Base-by-base conservation (phyloP, 2,797 vertebrate genomes). In the Selene dorsalis region DNA sequence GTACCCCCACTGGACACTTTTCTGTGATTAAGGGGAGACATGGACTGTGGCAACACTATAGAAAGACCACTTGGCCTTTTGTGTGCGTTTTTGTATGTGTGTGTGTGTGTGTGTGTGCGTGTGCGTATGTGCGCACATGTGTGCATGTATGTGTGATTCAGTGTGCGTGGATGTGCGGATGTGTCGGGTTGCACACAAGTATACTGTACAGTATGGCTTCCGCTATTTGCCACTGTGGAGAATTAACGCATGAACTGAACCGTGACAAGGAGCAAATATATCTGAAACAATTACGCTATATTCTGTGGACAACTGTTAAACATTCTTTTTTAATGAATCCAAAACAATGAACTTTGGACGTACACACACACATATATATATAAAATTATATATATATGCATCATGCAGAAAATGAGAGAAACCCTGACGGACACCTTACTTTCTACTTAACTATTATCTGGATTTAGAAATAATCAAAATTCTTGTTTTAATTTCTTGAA, bases 171-270 rank as follows among this genome's bases (percentile, higher is more conserved):
- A 82, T 75, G 83, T 69, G 82, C 22, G 77, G 48, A 75, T 87
- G 89, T 87, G 87, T 88, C 69, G 78, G 84, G 90, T 90, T 94
- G 92, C 92, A 95, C 93, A 94, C 92, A 84, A 90, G 86, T 93
- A 93, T 94, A 93, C 92, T 95, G 94, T 95, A 94, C 90, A 93
- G 92, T 93, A 94, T 87, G 88, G 91, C 94, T 94, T 94, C 92
- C 73, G 87, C 90, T 93, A 87, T 90, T 86, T 88, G 89, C 89
- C 92, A 89, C 89, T 76, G 69, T 91, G 92, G 91, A 93, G 90
- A 91, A 89, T 89, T 89, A 93, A 91, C 87, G 93, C 94, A 95
- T 95, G 94, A 94, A 93, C 90, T 88, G 91, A 94, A 89, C 84
- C 84, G 83, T 94, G 91, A 94, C 87, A 89, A 92, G 92, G 93